These are phyloP conservation scores for Autographa pulchrina DNA, from an alignment of 2,888 invertebrate species.

Conservation along the genomic window DNA sequence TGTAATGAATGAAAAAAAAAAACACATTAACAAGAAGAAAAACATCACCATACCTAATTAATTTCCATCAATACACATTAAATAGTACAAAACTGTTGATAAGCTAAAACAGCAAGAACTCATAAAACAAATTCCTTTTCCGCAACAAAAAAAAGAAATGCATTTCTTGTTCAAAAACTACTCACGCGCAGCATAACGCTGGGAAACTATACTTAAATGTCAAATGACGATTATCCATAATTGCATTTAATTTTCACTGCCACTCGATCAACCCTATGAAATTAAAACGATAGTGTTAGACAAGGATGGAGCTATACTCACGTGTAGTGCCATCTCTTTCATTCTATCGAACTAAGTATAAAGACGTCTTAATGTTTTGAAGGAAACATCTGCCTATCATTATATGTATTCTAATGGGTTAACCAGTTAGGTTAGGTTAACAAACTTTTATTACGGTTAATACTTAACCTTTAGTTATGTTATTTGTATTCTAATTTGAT, in stretches of 20 bases:
- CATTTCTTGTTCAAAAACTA: slow-evolving; percentile 21
- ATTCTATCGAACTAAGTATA: not conserved
- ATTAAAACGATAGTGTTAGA: not conserved
- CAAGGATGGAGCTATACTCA: not conserved
- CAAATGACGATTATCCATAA: slow-evolving; percentile 30
- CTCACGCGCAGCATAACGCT: slow-evolving; percentile 34
- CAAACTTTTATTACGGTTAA: not conserved
- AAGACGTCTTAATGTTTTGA: not conserved
- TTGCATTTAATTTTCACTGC: slow-evolving; percentile 26
- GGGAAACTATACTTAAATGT: slow-evolving; percentile 37
- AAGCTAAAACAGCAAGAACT: not conserved
- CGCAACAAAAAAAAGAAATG: not conserved
- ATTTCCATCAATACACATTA: not conserved
- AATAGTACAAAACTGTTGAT: not conserved
- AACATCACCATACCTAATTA: not conserved
- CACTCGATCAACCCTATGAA: not conserved
- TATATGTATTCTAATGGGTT: not conserved
- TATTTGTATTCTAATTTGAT: too few relatives aligned
- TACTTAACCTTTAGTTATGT: not conserved
- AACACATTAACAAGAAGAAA: too few relatives aligned
- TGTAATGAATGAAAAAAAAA: too few relatives aligned
- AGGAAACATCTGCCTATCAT: not conserved
- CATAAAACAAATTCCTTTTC: not conserved
- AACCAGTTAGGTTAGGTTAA: not conserved
- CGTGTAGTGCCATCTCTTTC: not conserved